Conservation (phyloP, 1,140 invertebrate species). For the Leptinotarsa texana region DNA sequence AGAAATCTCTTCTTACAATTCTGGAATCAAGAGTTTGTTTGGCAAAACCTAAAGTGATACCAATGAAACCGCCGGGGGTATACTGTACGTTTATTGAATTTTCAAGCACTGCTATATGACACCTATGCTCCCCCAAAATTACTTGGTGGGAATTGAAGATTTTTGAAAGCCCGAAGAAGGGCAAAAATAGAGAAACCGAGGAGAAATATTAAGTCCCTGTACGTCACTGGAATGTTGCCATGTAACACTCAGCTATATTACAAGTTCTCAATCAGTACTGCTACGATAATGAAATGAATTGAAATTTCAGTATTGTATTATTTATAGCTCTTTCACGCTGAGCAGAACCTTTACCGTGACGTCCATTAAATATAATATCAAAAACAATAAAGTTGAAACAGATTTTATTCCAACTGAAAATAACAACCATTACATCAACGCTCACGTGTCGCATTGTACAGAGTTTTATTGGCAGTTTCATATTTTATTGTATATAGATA, state of each 20-base stretch:
- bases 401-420: constrained; percentile 4
- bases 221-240: not conserved
- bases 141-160: too few species aligned
- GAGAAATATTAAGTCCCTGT: not conserved
- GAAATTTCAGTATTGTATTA: constrained; percentile 18
- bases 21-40: too few species aligned
- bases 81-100: too few species aligned
- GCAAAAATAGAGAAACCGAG: too few species aligned
- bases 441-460: constrained; percentile 12
- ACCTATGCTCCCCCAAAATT: too few species aligned
- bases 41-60: too few species aligned
- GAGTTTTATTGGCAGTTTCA: constrained; percentile 12
- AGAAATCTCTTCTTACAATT: too few species aligned
- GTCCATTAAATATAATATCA: constrained; percentile 14
- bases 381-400: constrained; percentile 16
- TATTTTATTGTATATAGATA: not conserved
- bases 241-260: not conserved
- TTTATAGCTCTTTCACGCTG: constrained; percentile 15
- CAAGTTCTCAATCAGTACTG: constrained; percentile 9
- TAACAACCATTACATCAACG: constrained; percentile 11
- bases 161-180: too few species aligned
- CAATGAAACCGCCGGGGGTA: too few species aligned
- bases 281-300: constrained; percentile 13
- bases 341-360: not conserved
- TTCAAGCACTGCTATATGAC: too few species aligned